Conservation (phyloP, 2,797 vertebrate genomes). For the Furcifer pardalis region DNA sequence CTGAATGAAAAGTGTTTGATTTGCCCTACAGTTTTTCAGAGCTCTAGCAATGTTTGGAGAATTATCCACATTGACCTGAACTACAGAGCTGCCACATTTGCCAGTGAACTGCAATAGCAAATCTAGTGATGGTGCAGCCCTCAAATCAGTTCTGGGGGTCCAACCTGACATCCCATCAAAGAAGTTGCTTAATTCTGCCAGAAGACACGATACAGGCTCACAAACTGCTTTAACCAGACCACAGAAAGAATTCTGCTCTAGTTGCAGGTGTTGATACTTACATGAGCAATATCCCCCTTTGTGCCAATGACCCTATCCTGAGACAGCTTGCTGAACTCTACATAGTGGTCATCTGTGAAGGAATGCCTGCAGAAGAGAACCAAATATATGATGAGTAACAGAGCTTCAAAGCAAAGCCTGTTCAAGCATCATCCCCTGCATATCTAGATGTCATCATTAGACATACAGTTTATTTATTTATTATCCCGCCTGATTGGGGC, state of each 20-base stretch:
- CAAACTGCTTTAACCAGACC: neutral
- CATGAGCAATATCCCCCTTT: constrained; percentile 95
- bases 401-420: neutral
- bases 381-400: constrained; percentile 40
- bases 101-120: neutral
- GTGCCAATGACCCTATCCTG: constrained; percentile 98
- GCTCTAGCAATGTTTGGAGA: neutral
- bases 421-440: neutral
- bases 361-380: constrained; percentile 86
- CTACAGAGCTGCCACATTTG: neutral
- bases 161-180: neutral
- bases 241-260: constrained; percentile 7
- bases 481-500: no score
- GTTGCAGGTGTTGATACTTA: constrained; percentile 70
- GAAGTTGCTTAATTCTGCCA: neutral
- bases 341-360: constrained; percentile 96
- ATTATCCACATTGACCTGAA: neutral
- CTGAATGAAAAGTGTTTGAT: neutral
- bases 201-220: neutral
- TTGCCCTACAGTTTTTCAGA: neutral
- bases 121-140: neutral
- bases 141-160: neutral
- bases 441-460: neutral
- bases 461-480: no score
- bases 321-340: constrained; percentile 99